Conservation (phyloP, 1,140 invertebrate species). For the Anoplophora glabripennis region DNA sequence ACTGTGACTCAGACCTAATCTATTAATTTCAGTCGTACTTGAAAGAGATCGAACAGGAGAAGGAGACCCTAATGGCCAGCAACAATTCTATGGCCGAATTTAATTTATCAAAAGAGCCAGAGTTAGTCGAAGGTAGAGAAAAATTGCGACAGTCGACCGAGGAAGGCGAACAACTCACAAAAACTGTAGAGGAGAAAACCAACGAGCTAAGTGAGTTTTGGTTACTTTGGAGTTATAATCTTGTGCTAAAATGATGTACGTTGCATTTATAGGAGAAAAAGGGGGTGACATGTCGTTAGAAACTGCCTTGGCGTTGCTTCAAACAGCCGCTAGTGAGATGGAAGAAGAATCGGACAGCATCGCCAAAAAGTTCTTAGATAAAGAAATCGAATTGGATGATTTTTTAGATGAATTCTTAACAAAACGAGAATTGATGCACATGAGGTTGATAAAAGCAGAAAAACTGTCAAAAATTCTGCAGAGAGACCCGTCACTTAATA, state of each 20-base stretch:
- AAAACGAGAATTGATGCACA: slow-evolving; percentile 72
- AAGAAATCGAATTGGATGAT: slow-evolving; percentile 69
- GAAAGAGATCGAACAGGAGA: slow-evolving; percentile 75
- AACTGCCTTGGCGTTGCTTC: slow-evolving; percentile 76
- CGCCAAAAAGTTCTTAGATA: slow-evolving; percentile 72
- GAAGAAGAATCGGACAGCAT: slow-evolving; percentile 84
- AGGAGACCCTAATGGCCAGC: slow-evolving; percentile 78
- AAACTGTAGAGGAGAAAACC: slow-evolving; percentile 65
- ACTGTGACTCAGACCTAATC: neutral
- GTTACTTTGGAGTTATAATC: neutral
- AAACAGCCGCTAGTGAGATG: slow-evolving; percentile 79
- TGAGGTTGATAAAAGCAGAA: slow-evolving; percentile 79
- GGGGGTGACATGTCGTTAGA: slow-evolving; percentile 71
- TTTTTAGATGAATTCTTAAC: slow-evolving; percentile 76
- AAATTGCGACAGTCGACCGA: slow-evolving; percentile 67
- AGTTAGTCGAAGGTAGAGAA: slow-evolving; percentile 69
- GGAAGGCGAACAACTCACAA: slow-evolving; percentile 64
- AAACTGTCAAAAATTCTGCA: slow-evolving; percentile 79
- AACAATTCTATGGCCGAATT: slow-evolving; percentile 84
- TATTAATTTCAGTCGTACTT: slow-evolving; percentile 56
- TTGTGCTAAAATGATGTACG: neutral
- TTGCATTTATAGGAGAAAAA: slow-evolving; percentile 58
- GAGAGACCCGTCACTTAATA: slow-evolving; percentile 42
- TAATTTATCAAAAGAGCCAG: slow-evolving; percentile 79
- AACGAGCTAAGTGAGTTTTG: slow-evolving; percentile 60